Base-by-base conservation (phyloP, 1,140 invertebrate genomes). In the Pseudomyrmex sp. region DNA sequence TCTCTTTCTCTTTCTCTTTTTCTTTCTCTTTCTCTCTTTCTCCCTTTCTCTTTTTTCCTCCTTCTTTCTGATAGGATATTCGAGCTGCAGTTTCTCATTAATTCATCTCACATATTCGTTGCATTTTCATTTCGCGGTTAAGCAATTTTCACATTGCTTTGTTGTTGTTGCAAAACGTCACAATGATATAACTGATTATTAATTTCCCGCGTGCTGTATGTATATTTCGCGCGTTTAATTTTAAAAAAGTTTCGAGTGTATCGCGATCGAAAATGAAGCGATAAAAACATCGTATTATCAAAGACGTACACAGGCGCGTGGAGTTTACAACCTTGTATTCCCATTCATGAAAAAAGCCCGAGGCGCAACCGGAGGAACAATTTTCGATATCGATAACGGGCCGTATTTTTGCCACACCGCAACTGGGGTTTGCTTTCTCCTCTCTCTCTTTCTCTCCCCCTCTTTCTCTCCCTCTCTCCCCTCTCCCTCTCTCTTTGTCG, bases 361-460 rank as follows among this genome's bases (percentile, higher is more conserved):
- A 23, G 80, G 66, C 35, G 35, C 66, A 56, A 52, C 59, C 52
- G 26, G 7, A 8, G 74, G 69, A 74, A 65, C 56, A 84, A 88
- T 88, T 88, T 75, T 35, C 50, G 74, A 82, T 84, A 85, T 88
- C 83, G 56, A 80, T 70, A 20, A 35, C 35, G 35, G 18, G 66
- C 69, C 50, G 61, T 65, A 56, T 68, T 73, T 86, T 80, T 44
- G 26, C 26, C 10, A 62, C 10, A 12, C 23, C 44, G 20, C 56
- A 44, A 8, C 26, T 63, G 66, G 74, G 5, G 79, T 84, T 72
- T 58, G 70, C 23, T 61, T 65, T 65, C 9, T 44, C 35, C 35
- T 35, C 35, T 35, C 35, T 35, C 5, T 35, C 35, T 35, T 0
- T 35, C 5, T 35, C 35, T 7, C 26, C 5, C 26, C 5, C 35